Conservation (phyloP, 2,113 vertebrate species). For the Daubentonia madagascariensis region DNA sequence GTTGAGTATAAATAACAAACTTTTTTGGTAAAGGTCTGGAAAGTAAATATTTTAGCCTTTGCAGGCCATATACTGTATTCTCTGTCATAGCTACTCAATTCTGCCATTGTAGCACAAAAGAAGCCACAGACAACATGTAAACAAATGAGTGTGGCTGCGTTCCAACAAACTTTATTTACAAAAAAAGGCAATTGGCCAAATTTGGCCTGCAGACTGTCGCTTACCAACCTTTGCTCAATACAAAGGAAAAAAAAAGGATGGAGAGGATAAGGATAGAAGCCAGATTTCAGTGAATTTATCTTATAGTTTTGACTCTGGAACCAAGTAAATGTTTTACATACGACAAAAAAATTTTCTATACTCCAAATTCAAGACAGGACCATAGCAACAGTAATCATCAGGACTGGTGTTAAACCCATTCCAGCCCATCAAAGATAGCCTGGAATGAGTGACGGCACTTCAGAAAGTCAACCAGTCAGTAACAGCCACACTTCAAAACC, state of each 20-base stretch:
- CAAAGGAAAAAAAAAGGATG: neutral
- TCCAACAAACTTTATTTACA: neutral
- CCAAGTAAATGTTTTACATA: neutral
- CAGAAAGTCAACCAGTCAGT: neutral
- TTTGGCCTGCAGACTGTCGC: neutral
- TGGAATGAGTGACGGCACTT: neutral
- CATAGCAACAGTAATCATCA: neutral
- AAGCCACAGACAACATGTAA: neutral
- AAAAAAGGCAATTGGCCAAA: neutral
- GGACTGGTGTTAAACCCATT: neutral
- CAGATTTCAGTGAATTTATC: neutral
- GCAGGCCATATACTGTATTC: neutral
- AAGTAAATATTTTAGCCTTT: neutral
- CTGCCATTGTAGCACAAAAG: neutral
- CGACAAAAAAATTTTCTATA: neutral
- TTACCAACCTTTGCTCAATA: neutral
- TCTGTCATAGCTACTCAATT: neutral
- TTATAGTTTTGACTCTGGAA: neutral
- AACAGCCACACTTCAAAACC: neutral
- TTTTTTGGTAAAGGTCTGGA: neutral
- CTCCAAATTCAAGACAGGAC: neutral
- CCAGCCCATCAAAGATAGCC: neutral
- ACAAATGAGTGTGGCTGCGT: neutral
- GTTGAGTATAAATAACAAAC: neutral
- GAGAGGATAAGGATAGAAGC: neutral